Evolutionary conservation across 2,888 invertebrate species (phyloP).

Genomic region (Hypena proboscidalis): DNA sequence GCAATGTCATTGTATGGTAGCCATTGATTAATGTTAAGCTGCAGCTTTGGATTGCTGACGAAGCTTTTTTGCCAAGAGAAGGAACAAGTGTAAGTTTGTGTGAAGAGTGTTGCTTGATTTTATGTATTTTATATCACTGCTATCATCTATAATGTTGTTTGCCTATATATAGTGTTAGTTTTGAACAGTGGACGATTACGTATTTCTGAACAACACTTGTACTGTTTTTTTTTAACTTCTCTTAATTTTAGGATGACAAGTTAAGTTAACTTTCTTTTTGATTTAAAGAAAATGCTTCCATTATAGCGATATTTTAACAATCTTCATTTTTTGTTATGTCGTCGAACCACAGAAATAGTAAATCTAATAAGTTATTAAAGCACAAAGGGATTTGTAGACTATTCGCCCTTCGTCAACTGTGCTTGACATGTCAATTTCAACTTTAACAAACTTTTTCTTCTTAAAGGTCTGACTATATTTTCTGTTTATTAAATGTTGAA

Average conservation of each 20-base stretch:
- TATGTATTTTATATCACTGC: too few species aligned
- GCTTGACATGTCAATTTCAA: constrained; percentile 13
- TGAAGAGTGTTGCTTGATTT: too few species aligned
- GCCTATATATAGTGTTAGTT: too few species aligned
- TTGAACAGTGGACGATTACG: too few species aligned
- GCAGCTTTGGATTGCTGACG: constrained; percentile 19
- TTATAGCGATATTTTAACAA: not conserved
- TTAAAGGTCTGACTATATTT: too few species aligned
- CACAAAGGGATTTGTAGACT: not conserved
- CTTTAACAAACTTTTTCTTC: constrained; percentile 5
- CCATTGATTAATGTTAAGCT: constrained; percentile 34
- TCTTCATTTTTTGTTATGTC: not conserved
- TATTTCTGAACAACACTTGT: too few species aligned
- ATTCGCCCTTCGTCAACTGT: constrained; percentile 2
- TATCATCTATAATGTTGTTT: too few species aligned
- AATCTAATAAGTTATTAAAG: not conserved
- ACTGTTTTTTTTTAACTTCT: too few species aligned
- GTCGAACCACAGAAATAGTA: too few species aligned
- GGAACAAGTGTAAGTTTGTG: too few species aligned
- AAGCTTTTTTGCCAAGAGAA: constrained; percentile 7
- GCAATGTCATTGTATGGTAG: constrained; percentile 54
- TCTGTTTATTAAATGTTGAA: not conserved
- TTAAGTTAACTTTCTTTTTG: too few species aligned
- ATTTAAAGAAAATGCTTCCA: not conserved
- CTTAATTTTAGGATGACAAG: too few species aligned